Percentiles rank a stretch among this genome's conserved stretches.
phyloP scores from a whole-genome alignment of 2,797 vertebrate species.

The Nothura maculosa region DNA sequence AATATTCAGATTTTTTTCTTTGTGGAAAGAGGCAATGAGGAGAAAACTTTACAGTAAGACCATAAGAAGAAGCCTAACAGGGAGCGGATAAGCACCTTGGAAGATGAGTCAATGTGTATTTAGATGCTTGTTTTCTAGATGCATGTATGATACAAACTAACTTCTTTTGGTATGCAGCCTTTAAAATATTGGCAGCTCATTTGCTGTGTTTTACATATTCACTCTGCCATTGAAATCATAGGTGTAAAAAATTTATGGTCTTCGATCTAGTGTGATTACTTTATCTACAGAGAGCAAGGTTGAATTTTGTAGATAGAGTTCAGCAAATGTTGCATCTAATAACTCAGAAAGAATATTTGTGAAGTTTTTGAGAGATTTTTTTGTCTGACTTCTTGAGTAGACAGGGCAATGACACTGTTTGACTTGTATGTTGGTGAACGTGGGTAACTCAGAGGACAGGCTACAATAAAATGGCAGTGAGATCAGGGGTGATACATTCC shows the following conservation, averaged over 20 bases:
- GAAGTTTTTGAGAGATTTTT: background rate
- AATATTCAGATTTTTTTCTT: background rate
- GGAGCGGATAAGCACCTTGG: background rate
- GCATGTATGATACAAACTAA: background rate
- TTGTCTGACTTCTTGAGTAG: background rate
- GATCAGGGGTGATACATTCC: rapidly evolving
- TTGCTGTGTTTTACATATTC: background rate
- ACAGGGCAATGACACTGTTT: background rate
- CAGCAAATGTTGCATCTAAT: background rate
- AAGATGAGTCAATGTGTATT: background rate
- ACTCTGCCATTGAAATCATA: background rate
- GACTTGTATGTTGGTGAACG: background rate
- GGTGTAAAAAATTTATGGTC: background rate
- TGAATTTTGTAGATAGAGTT: background rate
- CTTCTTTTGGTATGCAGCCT: background rate
- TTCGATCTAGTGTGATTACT: background rate
- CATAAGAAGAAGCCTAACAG: background rate
- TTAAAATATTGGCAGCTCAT: background rate
- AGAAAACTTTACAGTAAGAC: background rate
- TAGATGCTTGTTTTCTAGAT: background rate
- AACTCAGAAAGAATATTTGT: background rate
- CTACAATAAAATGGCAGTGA: background rate
- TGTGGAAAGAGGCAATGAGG: background rate
- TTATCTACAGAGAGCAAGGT: background rate
- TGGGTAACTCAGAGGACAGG: background rate